These are phyloP conservation scores for Atethmia centrago DNA, from an alignment of 2,888 invertebrate species.

Conservation along the genomic window DNA sequence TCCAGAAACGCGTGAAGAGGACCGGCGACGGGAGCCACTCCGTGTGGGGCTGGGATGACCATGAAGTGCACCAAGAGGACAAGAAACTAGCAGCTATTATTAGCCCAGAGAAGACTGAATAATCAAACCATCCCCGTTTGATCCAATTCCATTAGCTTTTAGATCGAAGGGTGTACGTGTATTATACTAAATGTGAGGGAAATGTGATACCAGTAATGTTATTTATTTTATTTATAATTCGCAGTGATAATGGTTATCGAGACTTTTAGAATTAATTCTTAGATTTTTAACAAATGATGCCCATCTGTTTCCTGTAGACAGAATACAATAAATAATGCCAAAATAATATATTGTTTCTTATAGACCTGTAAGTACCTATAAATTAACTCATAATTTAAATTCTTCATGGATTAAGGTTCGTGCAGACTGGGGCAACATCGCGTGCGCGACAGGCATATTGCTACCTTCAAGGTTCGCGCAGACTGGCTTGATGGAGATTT, in stretches of 20 bases:
- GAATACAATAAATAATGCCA: constrained; percentile 53
- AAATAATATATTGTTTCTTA: constrained; percentile 23
- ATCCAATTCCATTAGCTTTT: constrained; percentile 42
- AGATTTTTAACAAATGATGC: constrained; percentile 47
- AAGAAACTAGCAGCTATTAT: constrained; percentile 70
- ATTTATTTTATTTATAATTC: constrained; percentile 63
- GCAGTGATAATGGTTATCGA: constrained; percentile 45
- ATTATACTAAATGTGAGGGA: constrained; percentile 52
- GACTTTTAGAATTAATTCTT: constrained; percentile 59
- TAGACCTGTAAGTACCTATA: background rate
- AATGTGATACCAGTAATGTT: constrained; percentile 61
- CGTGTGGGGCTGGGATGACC: constrained; percentile 93
- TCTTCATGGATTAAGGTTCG: too few species aligned
- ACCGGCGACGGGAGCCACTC: constrained; percentile 94
- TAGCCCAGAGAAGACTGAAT: constrained; percentile 76
- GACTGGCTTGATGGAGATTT: too few species aligned
- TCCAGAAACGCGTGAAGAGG: constrained; percentile 93
- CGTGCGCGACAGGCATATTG: too few species aligned
- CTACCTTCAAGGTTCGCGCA: too few species aligned
- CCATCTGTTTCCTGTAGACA: constrained; percentile 53
- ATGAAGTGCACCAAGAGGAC: constrained; percentile 65
- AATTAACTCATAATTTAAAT: background rate
- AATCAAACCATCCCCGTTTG: constrained; percentile 45
- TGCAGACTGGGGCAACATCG: too few species aligned
- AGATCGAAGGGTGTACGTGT: constrained; percentile 49